Percentiles rank a stretch among this genome's conserved stretches.
Evolutionary conservation across 2,888 invertebrate species (phyloP).

Genomic region (Candidula unifasciata): DNA sequence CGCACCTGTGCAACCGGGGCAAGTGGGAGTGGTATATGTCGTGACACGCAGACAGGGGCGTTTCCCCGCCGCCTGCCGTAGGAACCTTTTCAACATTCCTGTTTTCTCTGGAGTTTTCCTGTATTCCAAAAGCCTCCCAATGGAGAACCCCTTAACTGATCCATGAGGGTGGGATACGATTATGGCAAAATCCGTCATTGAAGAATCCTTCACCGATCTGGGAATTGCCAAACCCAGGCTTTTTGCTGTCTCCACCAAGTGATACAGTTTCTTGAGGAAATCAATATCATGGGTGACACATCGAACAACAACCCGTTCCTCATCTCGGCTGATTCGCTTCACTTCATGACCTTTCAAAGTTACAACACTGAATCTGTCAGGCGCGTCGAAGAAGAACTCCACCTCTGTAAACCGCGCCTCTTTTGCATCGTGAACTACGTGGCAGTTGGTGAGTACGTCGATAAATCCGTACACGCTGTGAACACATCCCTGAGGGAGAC

Average conservation of each 20-base stretch:
- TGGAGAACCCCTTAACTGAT: slow-evolving; percentile 21
- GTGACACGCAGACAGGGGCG: neutral
- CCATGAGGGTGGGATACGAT: slow-evolving; percentile 46
- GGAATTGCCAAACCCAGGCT: slow-evolving; percentile 24
- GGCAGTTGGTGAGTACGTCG: slow-evolving; percentile 38
- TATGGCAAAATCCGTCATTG: slow-evolving; percentile 48
- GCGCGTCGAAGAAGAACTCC: slow-evolving; percentile 47
- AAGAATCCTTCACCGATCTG: slow-evolving; percentile 25
- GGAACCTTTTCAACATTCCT: slow-evolving; percentile 29
- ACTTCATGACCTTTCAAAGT: slow-evolving; percentile 38
- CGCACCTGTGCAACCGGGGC: slow-evolving; percentile 46
- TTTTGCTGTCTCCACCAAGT: slow-evolving; percentile 17
- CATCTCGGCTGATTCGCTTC: slow-evolving; percentile 8
- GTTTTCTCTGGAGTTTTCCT: slow-evolving; percentile 26
- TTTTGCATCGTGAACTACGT: slow-evolving; percentile 26
- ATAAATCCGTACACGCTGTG: slow-evolving; percentile 51
- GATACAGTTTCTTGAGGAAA: slow-evolving; percentile 39
- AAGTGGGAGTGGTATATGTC: slow-evolving; percentile 35
- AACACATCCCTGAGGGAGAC: neutral
- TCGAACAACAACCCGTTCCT: slow-evolving; percentile 27
- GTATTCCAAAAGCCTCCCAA: slow-evolving; percentile 43
- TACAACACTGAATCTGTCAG: slow-evolving; percentile 34
- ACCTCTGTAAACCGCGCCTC: slow-evolving; percentile 44
- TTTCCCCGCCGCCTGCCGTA: slow-evolving; percentile 19
- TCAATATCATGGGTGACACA: slow-evolving; percentile 45